Evolutionary conservation across 2,113 vertebrate species (phyloP).

Genomic region (Brienomyrus brachyistius): DNA sequence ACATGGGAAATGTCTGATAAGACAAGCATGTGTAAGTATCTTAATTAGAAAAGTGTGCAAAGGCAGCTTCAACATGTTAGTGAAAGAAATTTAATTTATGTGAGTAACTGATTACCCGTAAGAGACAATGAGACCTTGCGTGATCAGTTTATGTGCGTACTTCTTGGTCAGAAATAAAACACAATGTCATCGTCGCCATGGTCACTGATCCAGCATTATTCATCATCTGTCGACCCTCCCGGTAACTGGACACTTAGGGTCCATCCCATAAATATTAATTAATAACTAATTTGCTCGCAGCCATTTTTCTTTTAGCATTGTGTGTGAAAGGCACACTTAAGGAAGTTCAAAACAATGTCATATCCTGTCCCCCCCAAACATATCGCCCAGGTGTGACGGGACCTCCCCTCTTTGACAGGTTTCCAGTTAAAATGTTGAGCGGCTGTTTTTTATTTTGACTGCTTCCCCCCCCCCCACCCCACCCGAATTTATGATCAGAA

Average conservation of each 20-base stretch:
- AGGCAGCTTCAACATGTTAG: neutral
- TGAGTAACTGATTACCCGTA: neutral
- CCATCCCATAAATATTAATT: neutral
- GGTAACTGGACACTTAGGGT: neutral
- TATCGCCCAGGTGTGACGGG: neutral
- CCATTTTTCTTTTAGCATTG: neutral
- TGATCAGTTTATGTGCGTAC: neutral
- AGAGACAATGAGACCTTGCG: neutral
- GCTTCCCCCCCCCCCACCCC: neutral
- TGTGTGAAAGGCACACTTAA: neutral
- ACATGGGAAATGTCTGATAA: neutral
- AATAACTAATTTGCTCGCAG: neutral
- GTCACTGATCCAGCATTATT: neutral
- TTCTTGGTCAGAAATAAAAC: neutral
- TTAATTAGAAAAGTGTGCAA: neutral
- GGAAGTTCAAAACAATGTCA: neutral
- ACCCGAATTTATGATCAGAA: slow-evolving; percentile 42
- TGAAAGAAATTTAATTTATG: neutral
- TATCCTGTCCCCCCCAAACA: neutral
- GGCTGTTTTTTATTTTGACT: slow-evolving; percentile 2
- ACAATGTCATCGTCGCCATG: neutral
- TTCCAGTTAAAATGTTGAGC: slow-evolving; percentile 1
- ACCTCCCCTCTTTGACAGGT: slow-evolving; percentile 3
- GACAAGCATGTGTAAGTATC: neutral
- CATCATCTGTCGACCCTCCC: neutral